Conservation (phyloP, 2,113 vertebrate genomes). For the Bettongia penicillata region DNA sequence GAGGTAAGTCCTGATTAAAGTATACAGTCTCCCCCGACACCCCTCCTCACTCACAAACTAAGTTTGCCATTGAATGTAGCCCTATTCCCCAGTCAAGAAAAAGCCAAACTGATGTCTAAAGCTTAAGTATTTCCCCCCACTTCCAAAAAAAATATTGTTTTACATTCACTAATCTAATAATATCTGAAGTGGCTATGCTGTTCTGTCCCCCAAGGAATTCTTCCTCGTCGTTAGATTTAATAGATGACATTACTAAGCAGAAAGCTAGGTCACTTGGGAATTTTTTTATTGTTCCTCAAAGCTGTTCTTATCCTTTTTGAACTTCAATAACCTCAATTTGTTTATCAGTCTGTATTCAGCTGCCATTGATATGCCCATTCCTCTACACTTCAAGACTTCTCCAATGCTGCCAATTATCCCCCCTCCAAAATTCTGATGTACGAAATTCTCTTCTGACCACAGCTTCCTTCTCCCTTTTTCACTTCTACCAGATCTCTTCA, state of each 20-base stretch:
- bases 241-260: background rate
- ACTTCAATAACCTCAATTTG: background rate
- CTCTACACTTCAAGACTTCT: background rate
- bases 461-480: background rate
- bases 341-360: background rate
- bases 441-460: background rate
- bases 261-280: background rate
- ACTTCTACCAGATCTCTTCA: background rate
- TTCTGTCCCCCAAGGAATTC: background rate
- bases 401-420: background rate
- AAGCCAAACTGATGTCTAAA: background rate
- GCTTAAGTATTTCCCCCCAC: background rate
- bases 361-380: background rate
- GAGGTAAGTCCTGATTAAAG: background rate
- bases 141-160: background rate
- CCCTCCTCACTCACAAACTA: background rate
- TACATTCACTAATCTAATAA: background rate
- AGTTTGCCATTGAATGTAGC: background rate
- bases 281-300: background rate
- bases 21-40: background rate
- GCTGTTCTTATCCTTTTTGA: background rate
- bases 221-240: background rate
- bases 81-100: background rate
- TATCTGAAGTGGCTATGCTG: background rate
- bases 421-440: background rate